phyloP scores from a whole-genome alignment of 2,888 invertebrate genomes.

The Atherix ibis region DNA sequence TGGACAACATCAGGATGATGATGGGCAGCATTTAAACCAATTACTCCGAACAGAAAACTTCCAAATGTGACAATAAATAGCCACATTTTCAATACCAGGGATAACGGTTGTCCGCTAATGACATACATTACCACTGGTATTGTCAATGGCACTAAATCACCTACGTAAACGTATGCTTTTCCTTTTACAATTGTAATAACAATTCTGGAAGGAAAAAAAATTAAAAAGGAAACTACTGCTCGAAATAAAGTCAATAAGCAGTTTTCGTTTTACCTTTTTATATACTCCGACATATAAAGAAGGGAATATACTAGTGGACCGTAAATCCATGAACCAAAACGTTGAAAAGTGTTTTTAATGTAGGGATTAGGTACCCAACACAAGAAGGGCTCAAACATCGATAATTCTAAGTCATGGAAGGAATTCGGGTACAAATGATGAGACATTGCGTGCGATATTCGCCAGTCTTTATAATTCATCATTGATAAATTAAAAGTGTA shows the following conservation, averaged over 20 bases:
- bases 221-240: background rate
- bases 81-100: constrained; percentile 33
- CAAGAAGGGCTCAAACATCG: constrained; percentile 48
- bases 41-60: constrained; percentile 44
- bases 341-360: constrained; percentile 36
- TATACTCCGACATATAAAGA: constrained; percentile 8
- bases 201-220: constrained; percentile 16
- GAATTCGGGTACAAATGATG: constrained; percentile 71
- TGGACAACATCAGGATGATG: constrained; percentile 67
- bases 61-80: constrained; percentile 36
- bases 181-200: constrained; percentile 18
- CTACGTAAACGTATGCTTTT: constrained; percentile 24
- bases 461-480: constrained; percentile 48
- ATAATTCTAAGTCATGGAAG: constrained; percentile 54
- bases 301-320: constrained; percentile 29
- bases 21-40: constrained; percentile 60
- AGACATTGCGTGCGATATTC: constrained; percentile 58
- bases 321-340: constrained; percentile 38
- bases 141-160: constrained; percentile 31
- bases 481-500: constrained; percentile 55
- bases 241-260: background rate
- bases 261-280: background rate
- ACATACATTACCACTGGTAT: constrained; percentile 33
- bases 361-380: constrained; percentile 42
- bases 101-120: constrained; percentile 20